Conservation (phyloP, 2,797 vertebrate genomes). For the Lithobates sylvaticus region DNA sequence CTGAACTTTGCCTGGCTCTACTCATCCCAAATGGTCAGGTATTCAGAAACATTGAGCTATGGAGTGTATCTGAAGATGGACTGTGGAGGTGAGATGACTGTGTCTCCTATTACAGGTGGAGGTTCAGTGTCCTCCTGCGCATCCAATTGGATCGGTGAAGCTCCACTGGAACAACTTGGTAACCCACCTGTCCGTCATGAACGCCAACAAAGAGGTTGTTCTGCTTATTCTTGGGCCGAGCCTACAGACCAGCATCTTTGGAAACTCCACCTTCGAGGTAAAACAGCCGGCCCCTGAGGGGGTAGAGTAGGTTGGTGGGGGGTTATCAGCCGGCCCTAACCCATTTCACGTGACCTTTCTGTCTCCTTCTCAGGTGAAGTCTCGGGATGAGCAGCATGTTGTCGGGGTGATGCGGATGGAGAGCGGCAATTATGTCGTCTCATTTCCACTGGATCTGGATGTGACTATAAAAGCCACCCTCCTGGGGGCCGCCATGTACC, state of each 20-base stretch:
- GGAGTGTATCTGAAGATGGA: no score
- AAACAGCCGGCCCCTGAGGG: background rate
- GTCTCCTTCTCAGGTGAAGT: conserved; percentile 73
- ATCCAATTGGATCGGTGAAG: background rate
- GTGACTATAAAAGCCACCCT: conserved; percentile 89
- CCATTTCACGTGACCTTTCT: conserved; percentile 57
- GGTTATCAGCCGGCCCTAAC: no score
- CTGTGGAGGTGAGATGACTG: no score
- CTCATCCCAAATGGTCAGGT: no score
- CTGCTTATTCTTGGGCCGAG: conserved; percentile 43
- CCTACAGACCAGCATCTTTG: conserved; percentile 29
- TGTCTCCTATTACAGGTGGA: conserved; percentile 16
- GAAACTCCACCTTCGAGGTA: conserved; percentile 39
- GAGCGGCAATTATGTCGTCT: conserved; percentile 78
- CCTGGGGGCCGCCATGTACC: conserved; percentile 88
- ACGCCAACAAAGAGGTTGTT: background rate
- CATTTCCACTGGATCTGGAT: conserved; percentile 89
- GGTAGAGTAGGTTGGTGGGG: no score
- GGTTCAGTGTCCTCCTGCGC: background rate
- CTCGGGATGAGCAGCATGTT: conserved; percentile 3
- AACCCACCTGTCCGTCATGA: conserved; percentile 29
- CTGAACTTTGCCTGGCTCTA: no score
- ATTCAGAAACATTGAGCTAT: no score
- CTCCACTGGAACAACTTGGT: conserved; percentile 16
- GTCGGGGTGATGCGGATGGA: conserved; percentile 2